Evolutionary conservation across 2,113 vertebrate genomes (phyloP), one percentile per base, ranked within the genome.

Genomic region (Xiphophorus hellerii): DNA sequence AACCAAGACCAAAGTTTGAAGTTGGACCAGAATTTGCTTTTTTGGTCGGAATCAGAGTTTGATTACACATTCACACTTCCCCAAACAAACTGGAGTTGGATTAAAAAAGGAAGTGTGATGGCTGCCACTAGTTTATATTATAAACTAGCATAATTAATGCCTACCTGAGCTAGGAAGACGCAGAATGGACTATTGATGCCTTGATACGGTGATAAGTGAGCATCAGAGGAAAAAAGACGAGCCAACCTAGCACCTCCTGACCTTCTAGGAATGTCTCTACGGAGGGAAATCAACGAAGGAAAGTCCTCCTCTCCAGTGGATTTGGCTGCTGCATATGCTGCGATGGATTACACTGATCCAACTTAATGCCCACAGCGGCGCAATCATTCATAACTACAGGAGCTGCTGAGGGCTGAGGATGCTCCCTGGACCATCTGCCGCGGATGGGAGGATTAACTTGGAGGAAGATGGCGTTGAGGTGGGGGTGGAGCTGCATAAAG

Each of bases 371-470:
- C 89, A 76, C 87, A 83, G 89, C 88, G 80, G 28, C 61, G 89
- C 92, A 92, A 92, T 94, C 92, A 93, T 94, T 94, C 92, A 94
- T 92, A 94, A 94, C 93, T 90, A 88, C 90, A 91, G 90, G 84
- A 85, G 87, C 86, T 72, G 88, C 4, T 30, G 82, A 76, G 74
- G 87, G 76, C 79, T 60, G 65, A 72, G 67, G 77, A 74, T 29
- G 70, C 81, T 78, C 42, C 70, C 42, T 12, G 67, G 85, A 66
- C 91, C 93, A 94, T 93, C 92, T 93, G 93, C 84, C 74, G 78
- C 85, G 12, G 77, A n/a, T 15, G 12, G 35, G 66, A 1, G 85
- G 90, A 92, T 95, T 93, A 95, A 91, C 89, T 88, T 92, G 63
- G 62, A 94, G 91, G 89, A 92, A 91, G 89, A 88, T 80, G 87